These are phyloP conservation scores for Melanotaenia duboulayi DNA, from an alignment of 2,113 vertebrate species.

Conservation along the genomic window DNA sequence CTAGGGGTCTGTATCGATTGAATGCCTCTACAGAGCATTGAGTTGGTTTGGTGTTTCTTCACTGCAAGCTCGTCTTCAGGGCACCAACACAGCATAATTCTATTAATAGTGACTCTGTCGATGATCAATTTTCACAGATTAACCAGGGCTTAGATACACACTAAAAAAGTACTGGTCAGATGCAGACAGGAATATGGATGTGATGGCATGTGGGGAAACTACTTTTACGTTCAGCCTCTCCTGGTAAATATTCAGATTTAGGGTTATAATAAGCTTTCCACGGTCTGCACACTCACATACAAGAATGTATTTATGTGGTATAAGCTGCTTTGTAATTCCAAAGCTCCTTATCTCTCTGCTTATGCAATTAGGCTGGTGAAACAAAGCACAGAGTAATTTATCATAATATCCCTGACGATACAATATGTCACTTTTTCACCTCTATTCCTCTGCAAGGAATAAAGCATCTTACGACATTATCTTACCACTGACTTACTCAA, in stretches of 20 bases:
- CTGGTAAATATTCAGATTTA: conserved; percentile 7
- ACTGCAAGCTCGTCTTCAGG: conserved; percentile 29
- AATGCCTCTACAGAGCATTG: conserved; percentile 51
- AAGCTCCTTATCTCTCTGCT: conserved; percentile 66
- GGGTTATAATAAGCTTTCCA: conserved; percentile 3
- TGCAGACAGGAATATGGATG: conserved; percentile 3
- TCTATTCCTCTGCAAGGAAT: conserved; percentile 39
- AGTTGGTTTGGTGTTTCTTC: conserved; percentile 33
- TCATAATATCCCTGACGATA: conserved; percentile 70
- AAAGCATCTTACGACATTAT: conserved; percentile 33
- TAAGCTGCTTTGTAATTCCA: conserved; percentile 69
- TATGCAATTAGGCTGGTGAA: conserved; percentile 70
- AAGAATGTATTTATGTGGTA: conserved; percentile 39
- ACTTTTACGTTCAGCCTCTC: neutral
- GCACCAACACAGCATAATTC: conserved; percentile 36
- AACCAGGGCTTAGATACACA: conserved; percentile 45
- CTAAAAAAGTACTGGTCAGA: conserved; percentile 39
- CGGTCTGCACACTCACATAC: neutral
- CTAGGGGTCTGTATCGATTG: conserved; percentile 44
- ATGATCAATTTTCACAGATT: conserved; percentile 56
- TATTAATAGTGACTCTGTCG: conserved; percentile 44
- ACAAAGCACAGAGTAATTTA: conserved; percentile 76
- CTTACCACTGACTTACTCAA: conserved; percentile 1
- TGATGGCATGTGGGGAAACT: conserved; percentile 10
- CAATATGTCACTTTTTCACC: conserved; percentile 65